These are phyloP conservation scores for Zaprionus inermis DNA, from an alignment of 1,140 invertebrate species.

Conservation along the genomic window DNA sequence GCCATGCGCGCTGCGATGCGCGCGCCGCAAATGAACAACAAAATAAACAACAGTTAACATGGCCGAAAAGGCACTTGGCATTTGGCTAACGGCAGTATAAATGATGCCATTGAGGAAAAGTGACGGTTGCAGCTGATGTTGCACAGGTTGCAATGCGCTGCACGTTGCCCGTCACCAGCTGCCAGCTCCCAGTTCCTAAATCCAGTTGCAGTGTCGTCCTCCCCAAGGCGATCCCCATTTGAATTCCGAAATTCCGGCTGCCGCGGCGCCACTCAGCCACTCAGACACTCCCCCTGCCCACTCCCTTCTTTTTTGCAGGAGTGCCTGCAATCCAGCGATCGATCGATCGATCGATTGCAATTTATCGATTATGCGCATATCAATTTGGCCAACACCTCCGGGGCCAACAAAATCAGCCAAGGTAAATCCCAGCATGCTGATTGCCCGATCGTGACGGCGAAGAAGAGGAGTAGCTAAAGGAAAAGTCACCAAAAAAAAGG, in stretches of 20 bases:
- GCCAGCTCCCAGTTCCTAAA: conserved; percentile 1
- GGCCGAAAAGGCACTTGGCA: conserved; percentile 41
- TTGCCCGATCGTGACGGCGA: conserved; percentile 33
- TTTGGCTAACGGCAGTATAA: conserved; percentile 79
- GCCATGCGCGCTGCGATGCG: conserved; percentile 29
- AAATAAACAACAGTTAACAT: conserved; percentile 63
- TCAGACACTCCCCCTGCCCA: conserved; percentile 20
- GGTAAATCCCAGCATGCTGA: conserved; percentile 20
- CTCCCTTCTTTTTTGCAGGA: conserved; percentile 9
- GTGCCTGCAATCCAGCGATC: conserved; percentile 15
- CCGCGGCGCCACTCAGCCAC: conserved; percentile 2
- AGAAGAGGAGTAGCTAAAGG: conserved; percentile 18
- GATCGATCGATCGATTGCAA: conserved; percentile 53
- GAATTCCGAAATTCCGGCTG: conserved; percentile 51
- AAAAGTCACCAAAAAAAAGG: conserved; percentile 3
- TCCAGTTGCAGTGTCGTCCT: conserved; percentile 59
- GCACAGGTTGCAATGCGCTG: conserved; percentile 33
- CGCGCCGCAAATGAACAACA: conserved; percentile 63
- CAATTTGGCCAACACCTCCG: conserved; percentile 44
- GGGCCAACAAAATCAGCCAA: conserved; percentile 20
- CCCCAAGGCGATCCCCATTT: conserved; percentile 51
- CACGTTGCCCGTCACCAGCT: conserved; percentile 17
- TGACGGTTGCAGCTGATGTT: conserved; percentile 59
- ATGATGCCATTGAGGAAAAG: conserved; percentile 73
- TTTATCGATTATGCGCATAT: conserved; percentile 74